Conservation (phyloP, 2,888 invertebrate genomes). For the Metallyticus violacea region DNA sequence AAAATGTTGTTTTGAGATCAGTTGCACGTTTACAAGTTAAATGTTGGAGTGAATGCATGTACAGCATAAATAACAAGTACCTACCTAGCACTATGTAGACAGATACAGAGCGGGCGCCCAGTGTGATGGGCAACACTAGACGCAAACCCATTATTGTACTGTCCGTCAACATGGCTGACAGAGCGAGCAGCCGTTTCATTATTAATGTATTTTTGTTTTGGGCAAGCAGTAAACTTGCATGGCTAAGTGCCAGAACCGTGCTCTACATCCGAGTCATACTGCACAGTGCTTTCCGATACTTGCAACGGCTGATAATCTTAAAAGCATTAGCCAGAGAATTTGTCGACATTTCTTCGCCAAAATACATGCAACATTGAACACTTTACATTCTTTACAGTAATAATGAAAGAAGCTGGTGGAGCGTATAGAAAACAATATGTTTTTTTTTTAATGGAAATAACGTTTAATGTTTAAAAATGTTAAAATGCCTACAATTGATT, state of each 20-base stretch:
- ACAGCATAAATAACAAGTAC: neutral
- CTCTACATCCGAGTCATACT: neutral
- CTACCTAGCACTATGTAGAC: neutral
- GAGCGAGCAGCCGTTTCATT: neutral
- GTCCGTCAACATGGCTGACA: neutral
- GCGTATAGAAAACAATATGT: too few species aligned
- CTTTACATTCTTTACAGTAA: too few species aligned
- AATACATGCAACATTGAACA: too few species aligned
- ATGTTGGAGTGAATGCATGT: neutral
- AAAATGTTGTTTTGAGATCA: neutral
- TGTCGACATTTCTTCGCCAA: too few species aligned
- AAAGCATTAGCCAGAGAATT: too few species aligned
- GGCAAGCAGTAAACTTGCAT: neutral
- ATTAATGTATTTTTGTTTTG: neutral
- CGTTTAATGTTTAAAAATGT: too few species aligned
- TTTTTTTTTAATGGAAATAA: too few species aligned
- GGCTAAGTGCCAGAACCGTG: neutral
- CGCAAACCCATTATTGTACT: neutral
- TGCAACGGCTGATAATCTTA: neutral
- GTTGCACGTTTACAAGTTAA: neutral
- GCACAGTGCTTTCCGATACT: neutral
- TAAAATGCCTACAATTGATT: too few species aligned
- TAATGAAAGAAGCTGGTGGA: too few species aligned
- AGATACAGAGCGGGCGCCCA: neutral
- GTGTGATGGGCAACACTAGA: neutral